phyloP scores from a whole-genome alignment of 2,888 invertebrate species.

The Chironomus tentans region DNA sequence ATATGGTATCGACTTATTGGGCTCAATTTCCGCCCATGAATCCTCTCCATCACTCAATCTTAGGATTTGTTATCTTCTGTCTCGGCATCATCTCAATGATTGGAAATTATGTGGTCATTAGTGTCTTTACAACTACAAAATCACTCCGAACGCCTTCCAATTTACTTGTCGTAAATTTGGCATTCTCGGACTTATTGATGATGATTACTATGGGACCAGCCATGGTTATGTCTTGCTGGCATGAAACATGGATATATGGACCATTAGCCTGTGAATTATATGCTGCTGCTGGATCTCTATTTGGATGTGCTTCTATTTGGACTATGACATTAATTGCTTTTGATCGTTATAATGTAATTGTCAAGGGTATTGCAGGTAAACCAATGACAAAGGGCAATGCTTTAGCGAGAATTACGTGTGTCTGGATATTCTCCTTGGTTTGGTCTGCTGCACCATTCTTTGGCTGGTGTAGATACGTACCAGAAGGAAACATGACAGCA shows the following conservation, averaged over 20 bases:
- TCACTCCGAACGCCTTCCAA: slow-evolving; percentile 78
- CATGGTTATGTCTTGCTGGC: slow-evolving; percentile 59
- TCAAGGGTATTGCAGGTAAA: slow-evolving; percentile 51
- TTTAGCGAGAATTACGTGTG: slow-evolving; percentile 44
- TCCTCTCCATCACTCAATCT: not conserved
- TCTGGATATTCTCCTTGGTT: slow-evolving; percentile 48
- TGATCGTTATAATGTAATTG: slow-evolving; percentile 59
- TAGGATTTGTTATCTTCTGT: not conserved
- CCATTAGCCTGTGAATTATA: slow-evolving; percentile 13
- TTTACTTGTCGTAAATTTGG: slow-evolving; percentile 81
- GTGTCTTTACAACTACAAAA: slow-evolving; percentile 41
- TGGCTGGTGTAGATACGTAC: slow-evolving; percentile 57
- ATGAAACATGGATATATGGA: slow-evolving; percentile 53
- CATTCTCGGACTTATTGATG: slow-evolving; percentile 84
- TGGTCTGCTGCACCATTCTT: slow-evolving; percentile 52
- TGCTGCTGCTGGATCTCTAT: slow-evolving; percentile 53
- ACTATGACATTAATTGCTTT: slow-evolving; percentile 55
- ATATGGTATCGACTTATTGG: too few relatives aligned
- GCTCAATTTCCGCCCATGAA: too few relatives aligned
- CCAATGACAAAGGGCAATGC: slow-evolving; percentile 48
- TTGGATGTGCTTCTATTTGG: slow-evolving; percentile 58
- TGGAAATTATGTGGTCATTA: slow-evolving; percentile 41
- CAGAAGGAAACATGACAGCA: slow-evolving; percentile 58
- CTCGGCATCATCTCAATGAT: slow-evolving; percentile 34
- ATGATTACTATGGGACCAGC: slow-evolving; percentile 58